Evolutionary conservation across 2,113 vertebrate genomes (phyloP).

Genomic region (Macaca fascicularis): T2T-MFA8v1.1 NC_088377.1:182653501-182654000

Average conservation of each 20-base stretch:
- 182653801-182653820: neutral
- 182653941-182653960: neutral
- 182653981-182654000: slow-evolving; percentile 6
- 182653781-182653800: neutral
- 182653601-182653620: neutral
- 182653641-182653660: neutral
- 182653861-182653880: neutral
- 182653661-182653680: neutral
- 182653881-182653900: neutral
- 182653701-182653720: neutral
- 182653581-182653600: neutral
- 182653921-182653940: neutral
- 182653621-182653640: neutral
- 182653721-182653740: neutral
- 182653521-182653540: neutral
- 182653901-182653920: neutral
- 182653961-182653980: neutral
- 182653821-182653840: neutral
- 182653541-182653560: neutral
- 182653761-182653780: neutral
- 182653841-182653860: neutral
- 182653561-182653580: neutral
- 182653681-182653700: neutral
- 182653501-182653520: neutral
- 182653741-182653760: neutral